Conservation (phyloP, 1,140 invertebrate species). For the Drosophila novamexicana region DNA sequence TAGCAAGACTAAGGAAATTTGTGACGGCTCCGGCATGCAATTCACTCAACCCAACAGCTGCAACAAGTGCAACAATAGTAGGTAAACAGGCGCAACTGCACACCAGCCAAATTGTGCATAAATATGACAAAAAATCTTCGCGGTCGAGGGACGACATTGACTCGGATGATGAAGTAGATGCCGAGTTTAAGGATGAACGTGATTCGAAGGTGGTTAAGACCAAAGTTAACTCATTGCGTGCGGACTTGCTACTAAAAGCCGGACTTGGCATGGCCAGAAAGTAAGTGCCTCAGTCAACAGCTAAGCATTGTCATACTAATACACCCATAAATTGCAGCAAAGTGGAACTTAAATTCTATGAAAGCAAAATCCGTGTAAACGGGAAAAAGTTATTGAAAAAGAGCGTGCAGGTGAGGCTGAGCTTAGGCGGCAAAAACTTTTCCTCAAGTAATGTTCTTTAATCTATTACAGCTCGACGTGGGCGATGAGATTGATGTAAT, state of each 20-base stretch:
- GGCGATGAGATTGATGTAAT: conserved; percentile 89
- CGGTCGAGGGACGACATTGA: conserved; percentile 59
- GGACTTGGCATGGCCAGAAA: conserved; percentile 88
- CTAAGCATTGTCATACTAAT: neutral
- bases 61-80: neutral
- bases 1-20: conserved; percentile 30
- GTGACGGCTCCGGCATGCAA: neutral
- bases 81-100: conserved; percentile 27
- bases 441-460: neutral
- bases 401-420: conserved; percentile 84
- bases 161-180: conserved; percentile 73
- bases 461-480: conserved; percentile 82
- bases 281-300: conserved; percentile 73
- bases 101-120: conserved; percentile 33
- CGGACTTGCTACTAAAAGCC: conserved; percentile 88
- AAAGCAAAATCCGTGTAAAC: conserved; percentile 88
- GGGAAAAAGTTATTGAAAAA: conserved; percentile 88
- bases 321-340: conserved; percentile 84
- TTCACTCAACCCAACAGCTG: conserved; percentile 10
- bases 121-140: conserved; percentile 72
- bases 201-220: conserved; percentile 87
- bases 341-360: conserved; percentile 88
- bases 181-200: conserved; percentile 82
- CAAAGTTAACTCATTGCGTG: conserved; percentile 87
- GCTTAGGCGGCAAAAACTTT: neutral